Percentiles rank a stretch among this genome's conserved stretches.
These are phyloP conservation scores for Tromatobia lineatoria DNA, from an alignment of 2,888 invertebrate species.

Conservation along the genomic window DNA sequence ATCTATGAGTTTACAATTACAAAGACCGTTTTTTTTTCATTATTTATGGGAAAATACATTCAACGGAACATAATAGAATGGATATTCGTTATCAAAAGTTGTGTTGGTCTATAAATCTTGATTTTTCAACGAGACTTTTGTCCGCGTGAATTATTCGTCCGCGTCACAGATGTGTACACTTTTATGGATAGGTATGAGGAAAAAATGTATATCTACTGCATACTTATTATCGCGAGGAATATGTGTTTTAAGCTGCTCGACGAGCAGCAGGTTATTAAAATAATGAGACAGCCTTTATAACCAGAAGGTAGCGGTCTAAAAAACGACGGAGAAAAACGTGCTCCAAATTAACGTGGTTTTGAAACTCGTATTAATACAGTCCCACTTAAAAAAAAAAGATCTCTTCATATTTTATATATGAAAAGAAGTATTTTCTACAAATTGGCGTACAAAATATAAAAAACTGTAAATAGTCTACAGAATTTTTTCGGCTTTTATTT, in stretches of 20 bases:
- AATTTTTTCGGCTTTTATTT: background rate
- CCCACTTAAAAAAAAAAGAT: background rate
- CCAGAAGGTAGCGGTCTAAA: background rate
- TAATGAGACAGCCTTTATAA: slow-evolving; percentile 2
- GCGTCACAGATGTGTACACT: slow-evolving; percentile 24
- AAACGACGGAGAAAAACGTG: background rate
- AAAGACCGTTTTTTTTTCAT: background rate
- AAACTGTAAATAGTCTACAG: too few relatives aligned
- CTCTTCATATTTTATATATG: too few relatives aligned
- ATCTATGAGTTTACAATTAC: background rate
- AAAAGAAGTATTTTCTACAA: too few relatives aligned
- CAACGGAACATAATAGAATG: background rate
- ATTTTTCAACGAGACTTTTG: background rate
- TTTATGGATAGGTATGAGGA: background rate
- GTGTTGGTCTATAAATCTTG: background rate
- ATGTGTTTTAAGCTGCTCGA: background rate
- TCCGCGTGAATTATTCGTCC: slow-evolving; percentile 8
- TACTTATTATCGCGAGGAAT: background rate
- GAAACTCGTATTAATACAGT: slow-evolving; percentile 2
- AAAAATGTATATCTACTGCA: background rate
- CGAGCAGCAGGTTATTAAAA: background rate
- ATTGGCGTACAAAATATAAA: too few relatives aligned
- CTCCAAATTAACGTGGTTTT: slow-evolving; percentile 12
- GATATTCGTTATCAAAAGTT: background rate
- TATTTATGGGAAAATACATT: background rate